Evolutionary conservation across 2,797 vertebrate species (phyloP).

Genomic region (Scomberomorus guttatus): DNA sequence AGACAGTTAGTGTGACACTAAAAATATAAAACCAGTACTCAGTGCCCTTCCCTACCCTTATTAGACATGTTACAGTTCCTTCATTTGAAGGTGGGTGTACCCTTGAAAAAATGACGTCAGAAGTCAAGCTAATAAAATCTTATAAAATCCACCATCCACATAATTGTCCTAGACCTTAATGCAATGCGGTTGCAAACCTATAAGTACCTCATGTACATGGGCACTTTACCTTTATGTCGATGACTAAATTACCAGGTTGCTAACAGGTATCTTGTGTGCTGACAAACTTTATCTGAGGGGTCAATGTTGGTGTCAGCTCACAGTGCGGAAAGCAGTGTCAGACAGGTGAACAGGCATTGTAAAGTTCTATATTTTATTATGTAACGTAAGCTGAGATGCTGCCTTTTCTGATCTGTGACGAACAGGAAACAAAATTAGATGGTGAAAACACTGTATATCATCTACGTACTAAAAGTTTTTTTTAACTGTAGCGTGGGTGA

Average conservation of each 20-base stretch:
- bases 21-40: background rate
- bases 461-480: background rate
- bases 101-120: background rate
- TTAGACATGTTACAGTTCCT: background rate
- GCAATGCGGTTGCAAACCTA: background rate
- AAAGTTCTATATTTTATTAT: background rate
- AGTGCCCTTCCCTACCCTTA: background rate
- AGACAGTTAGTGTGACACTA: background rate
- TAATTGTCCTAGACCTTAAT: background rate
- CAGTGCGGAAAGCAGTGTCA: no score
- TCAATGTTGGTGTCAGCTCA: constrained; percentile 11
- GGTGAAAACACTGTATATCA: background rate
- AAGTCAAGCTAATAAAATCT: background rate
- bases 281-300: background rate
- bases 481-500: background rate
- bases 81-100: background rate
- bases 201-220: no score
- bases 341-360: no score
- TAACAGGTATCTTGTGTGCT: background rate
- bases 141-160: background rate
- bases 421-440: background rate
- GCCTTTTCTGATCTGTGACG: background rate
- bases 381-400: background rate
- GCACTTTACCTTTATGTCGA: background rate
- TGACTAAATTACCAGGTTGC: background rate